Base-by-base conservation (phyloP, 2,113 vertebrate species). In the Calyptommatus sinebrachiatus region DNA sequence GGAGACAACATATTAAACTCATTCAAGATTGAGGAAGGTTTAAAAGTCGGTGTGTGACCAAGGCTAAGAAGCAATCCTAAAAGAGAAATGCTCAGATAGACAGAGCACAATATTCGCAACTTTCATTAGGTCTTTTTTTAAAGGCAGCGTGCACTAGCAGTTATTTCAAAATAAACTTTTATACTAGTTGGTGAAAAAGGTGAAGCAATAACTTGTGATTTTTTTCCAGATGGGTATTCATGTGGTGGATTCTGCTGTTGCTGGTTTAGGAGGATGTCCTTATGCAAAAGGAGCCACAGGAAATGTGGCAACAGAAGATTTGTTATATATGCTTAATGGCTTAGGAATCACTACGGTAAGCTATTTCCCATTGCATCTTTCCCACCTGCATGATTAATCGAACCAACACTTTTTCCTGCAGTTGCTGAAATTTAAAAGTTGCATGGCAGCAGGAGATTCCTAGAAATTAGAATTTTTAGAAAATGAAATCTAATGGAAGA, bases 301-400 rank as follows among this genome's bases (percentile, higher is more conserved):
- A 86, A 99, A 99, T 50, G 96, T 99, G 84, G 96, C 98, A 86
- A 99, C 97, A 35, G 97, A 99, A 86, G 98, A 99, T 88, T 94
- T 98, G 81, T 84, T 99, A 73, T 99, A 98, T 85, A 99, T 99
- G 97, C 97, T 99, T 65, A 94, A 96, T 60, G 98, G 98, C 84
- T 94, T 99, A 89, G 98, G 96, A 62, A 96, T 99, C 81, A 91
- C 96, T 83, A 99, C 97, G 31, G 98, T 99, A 93, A 96, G 96
- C 94, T 71, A n/a, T 67, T 75, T 84, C 87, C 82, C 80, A 79
- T 57, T 9, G 74, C 88, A 68, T 22, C 50, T 78, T 5, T 12
- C 2, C 18, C 18, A 41, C 26, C 65, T 41, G 48, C 7, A 62
- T 1, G 22, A 71, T 65, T 73, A 65, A 77, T 68, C n/a, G 62